Conservation (phyloP, 2,888 invertebrate genomes). For the Pammene aurita region DNA sequence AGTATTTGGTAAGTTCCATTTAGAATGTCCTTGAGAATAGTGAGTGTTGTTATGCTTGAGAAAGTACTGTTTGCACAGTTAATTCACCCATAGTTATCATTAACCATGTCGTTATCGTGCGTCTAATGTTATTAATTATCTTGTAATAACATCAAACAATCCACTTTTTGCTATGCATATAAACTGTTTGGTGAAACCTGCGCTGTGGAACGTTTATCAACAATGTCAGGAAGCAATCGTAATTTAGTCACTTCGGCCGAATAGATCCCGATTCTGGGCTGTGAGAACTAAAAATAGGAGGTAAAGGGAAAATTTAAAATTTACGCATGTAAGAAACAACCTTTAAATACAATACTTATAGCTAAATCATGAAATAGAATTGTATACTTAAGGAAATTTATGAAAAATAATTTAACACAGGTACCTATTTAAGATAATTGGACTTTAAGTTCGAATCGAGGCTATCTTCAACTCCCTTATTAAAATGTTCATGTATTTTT, state of each 20-base stretch:
- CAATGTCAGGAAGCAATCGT: slow-evolving; percentile 65
- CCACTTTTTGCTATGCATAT: slow-evolving; percentile 29
- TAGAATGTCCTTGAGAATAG: too few relatives aligned
- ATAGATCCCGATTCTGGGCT: slow-evolving; percentile 43
- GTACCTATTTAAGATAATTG: too few relatives aligned
- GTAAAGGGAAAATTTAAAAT: too few relatives aligned
- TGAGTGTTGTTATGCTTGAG: background rate
- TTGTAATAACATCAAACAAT: slow-evolving; percentile 38
- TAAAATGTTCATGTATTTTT: too few relatives aligned
- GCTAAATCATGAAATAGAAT: too few relatives aligned
- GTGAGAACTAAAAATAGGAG: slow-evolving; percentile 3
- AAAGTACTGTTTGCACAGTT: slow-evolving; percentile 9
- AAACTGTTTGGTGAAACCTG: slow-evolving; percentile 49
- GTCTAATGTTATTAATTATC: slow-evolving; percentile 31
- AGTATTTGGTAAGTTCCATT: too few relatives aligned
- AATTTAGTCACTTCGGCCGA: slow-evolving; percentile 57
- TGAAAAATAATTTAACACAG: too few relatives aligned
- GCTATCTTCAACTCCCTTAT: too few relatives aligned
- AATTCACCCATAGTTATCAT: slow-evolving; percentile 8
- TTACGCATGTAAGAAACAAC: too few relatives aligned
- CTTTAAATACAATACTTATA: too few relatives aligned
- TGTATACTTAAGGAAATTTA: too few relatives aligned
- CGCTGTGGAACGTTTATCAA: slow-evolving; percentile 58
- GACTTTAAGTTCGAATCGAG: too few relatives aligned
- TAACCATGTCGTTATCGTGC: slow-evolving; percentile 9